Conservation (phyloP, 2,888 invertebrate genomes). For the Chouioia cunea region DNA sequence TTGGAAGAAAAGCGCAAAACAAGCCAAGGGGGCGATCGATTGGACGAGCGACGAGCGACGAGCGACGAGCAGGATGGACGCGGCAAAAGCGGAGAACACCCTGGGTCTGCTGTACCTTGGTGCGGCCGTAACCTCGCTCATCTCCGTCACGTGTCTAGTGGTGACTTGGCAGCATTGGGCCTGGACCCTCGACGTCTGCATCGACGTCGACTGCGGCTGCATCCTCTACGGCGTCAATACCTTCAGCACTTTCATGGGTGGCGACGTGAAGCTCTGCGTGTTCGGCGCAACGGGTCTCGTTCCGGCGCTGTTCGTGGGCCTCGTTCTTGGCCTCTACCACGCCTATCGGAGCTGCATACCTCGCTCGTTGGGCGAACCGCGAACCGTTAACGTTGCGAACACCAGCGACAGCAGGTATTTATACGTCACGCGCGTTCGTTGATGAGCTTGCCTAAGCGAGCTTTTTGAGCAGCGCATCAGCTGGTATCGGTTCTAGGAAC, state of each 20-base stretch:
- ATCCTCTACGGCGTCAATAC: constrained; percentile 65
- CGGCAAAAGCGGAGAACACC: constrained; percentile 53
- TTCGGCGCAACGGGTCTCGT: constrained; percentile 61
- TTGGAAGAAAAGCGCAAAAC: no score
- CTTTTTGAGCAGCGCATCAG: no score
- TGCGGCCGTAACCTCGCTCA: constrained; percentile 54
- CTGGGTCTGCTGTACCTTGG: constrained; percentile 56
- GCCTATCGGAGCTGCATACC: constrained; percentile 64
- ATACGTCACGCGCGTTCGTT: no score
- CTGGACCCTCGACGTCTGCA: constrained; percentile 63
- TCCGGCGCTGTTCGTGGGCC: constrained; percentile 56
- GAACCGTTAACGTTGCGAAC: constrained; percentile 26
- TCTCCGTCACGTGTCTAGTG: constrained; percentile 57
- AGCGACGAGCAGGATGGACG: constrained; percentile 54
- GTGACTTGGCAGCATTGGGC: constrained; percentile 66
- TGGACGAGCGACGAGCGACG: no score
- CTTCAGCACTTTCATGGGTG: constrained; percentile 65
- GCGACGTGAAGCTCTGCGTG: constrained; percentile 64
- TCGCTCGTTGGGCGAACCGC: constrained; percentile 53
- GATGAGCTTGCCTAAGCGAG: background rate
- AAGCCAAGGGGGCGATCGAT: no score
- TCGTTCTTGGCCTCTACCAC: constrained; percentile 62
- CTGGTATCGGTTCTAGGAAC: constrained; percentile 49
- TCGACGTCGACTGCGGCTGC: constrained; percentile 65
- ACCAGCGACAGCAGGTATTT: constrained; percentile 13